Evolutionary conservation across 2,888 invertebrate species (phyloP), one percentile per base, ranked within the genome.

Genomic region (Amblyjoppa fuscipennis): DNA sequence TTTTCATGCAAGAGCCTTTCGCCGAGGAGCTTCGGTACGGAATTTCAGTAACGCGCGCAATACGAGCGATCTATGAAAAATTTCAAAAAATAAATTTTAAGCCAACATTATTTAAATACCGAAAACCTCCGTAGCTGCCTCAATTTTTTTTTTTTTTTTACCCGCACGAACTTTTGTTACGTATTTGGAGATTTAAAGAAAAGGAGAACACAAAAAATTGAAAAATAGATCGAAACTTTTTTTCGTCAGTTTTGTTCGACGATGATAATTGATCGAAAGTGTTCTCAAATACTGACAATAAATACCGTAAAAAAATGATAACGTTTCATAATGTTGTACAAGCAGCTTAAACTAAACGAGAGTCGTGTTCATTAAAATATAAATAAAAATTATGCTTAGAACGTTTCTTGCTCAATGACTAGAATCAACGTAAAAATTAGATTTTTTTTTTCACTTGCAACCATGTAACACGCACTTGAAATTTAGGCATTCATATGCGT

Each of bases 371-470:
- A 3, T 3, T 25, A 59, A 59, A 13, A 64, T 64, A 16, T 2
- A 34, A 31, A 64, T 34, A 34, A 56, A 28, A 20, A 68, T 53
- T 34, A 53, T 77, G 28, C 51, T 68, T 53, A 31, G 20, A 68
- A 56, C 25, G 53, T 77, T 68, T 68, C 16, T 77, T 68, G 53
- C 71, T 73, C 45, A 80, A 80, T 85, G 85, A 85, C 85, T 85
- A 85, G 85, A 85, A 68, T 68, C 49, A 66, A 77, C 53, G 68
- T 77, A 68, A 56, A 77, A 68, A 56, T 77, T 38, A 77, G 7
- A 68, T 77, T 34, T 34, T 31, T 64, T 77, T 41, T 56, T 28
- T 6, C 41, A 25, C 41, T 68, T 41, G 13, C 41, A 38, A 66
- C 38, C n/a, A 66, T 66, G 38, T 38, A 38, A 20, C 6, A 66